These are phyloP conservation scores for Cordilura impudica DNA, from an alignment of 2,888 invertebrate species.

Conservation along the genomic window DNA sequence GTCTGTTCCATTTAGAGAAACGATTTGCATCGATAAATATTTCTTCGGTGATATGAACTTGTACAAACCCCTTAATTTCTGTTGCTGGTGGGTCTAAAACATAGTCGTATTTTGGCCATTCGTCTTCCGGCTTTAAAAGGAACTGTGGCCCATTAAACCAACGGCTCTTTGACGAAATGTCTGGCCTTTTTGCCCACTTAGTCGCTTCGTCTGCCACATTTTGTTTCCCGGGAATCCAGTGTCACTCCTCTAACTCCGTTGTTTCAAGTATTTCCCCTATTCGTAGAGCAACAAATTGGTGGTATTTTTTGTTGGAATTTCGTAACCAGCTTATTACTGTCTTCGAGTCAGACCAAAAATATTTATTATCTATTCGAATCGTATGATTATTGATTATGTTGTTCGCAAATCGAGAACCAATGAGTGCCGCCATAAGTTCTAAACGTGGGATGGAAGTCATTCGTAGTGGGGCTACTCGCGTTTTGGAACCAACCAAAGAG, in stretches of 20 bases:
- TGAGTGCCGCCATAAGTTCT: no score
- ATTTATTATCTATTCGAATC: no score
- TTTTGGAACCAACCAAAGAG: no score
- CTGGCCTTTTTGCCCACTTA: constrained; percentile 20
- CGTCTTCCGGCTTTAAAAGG: not conserved
- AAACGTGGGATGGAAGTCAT: constrained; percentile 47
- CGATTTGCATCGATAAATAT: not conserved
- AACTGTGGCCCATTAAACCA: constrained; percentile 48
- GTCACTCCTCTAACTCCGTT: no score
- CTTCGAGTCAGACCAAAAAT: no score
- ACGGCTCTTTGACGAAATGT: constrained; percentile 11
- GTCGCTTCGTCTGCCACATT: constrained; percentile 53
- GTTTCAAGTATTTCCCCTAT: constrained; percentile 32
- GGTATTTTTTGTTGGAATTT: not conserved
- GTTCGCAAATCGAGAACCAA: no score
- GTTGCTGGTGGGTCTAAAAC: not conserved
- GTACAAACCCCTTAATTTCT: not conserved
- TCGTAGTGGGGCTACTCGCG: constrained; percentile 33
- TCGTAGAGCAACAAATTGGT: constrained; percentile 56
- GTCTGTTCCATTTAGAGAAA: constrained; percentile 23
- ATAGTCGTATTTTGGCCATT: constrained; percentile 11
- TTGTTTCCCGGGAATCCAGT: no score
- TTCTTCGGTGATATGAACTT: not conserved
- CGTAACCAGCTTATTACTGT: no score
- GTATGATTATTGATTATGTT: no score